Base-by-base conservation (phyloP, 2,888 invertebrate genomes). In the Alloplasta piceator region DNA sequence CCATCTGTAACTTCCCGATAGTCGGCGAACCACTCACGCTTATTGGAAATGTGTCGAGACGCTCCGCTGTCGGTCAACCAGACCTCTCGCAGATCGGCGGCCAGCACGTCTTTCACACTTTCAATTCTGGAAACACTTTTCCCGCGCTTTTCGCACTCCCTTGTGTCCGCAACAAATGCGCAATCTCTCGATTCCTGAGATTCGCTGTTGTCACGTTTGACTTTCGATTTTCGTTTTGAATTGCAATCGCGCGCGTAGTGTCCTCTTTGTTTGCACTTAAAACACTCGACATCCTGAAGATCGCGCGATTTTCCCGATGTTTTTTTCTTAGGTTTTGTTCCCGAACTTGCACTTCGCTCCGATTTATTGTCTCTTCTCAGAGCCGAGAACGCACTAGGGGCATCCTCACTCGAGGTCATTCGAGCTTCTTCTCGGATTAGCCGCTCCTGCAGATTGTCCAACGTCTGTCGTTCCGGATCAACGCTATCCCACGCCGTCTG, bases 11-110 rank as follows among this genome's bases (percentile, higher is more conserved):
- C 56, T 6, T 71, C 58, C 43, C 72, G 70, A 56, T 80, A 85
- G 46, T 83, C 73, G 36, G 72, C 58, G 12, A 85, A 78, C 85
- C 84, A 86, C 36, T 72, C 61, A 0, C 78, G 63, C 12, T 72
- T 55, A 36, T 70, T 76, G 6, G 68, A 70, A 5, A 82, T 10
- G 52, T 83, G 83, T 7, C 79, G 10, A 9, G 78, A 83, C 10
- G 80, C 78, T 4, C 78, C 80, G 38, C 82, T 81, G 60, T 81
- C 78, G 16, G 43, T 58, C 0, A 82, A 36, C 80, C 73, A 82
- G 16, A 41, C 68, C 16, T 82, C 82, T 6, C 70, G 16, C 3
- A 26, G 0, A 6, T 66, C 43, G 9, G 56, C 68, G 5, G 61
- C 38, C 63, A 82, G 16, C 16, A 52, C 12, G 36, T 12, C 52